These are phyloP conservation scores for Staurois parvus DNA, from an alignment of 2,797 vertebrate species.

Conservation along the genomic window DNA sequence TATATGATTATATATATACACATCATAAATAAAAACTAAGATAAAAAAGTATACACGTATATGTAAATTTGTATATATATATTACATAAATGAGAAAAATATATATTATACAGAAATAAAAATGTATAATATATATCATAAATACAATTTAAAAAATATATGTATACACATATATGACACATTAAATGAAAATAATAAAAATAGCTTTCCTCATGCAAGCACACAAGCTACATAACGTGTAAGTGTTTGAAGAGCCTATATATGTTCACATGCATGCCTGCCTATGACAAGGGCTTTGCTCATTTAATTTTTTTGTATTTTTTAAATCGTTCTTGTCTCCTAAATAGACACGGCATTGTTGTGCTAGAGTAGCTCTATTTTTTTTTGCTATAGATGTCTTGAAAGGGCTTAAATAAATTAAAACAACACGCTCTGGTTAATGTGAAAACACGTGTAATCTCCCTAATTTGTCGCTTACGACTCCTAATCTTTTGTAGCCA, in stretches of 20 bases:
- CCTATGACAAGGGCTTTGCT: background rate
- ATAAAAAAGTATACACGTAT: conserved; percentile 2
- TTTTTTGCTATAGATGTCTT: conserved; percentile 15
- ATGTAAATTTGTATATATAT: too few relatives aligned
- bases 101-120: background rate
- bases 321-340: background rate
- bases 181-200: too few relatives aligned
- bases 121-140: too few relatives aligned
- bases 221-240: too few relatives aligned
- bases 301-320: background rate
- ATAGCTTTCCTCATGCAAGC: too few relatives aligned
- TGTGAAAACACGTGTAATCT: conserved; percentile 57
- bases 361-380: background rate
- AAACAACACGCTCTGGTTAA: conserved; percentile 47
- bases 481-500: conserved; percentile 51
- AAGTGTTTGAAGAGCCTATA: too few relatives aligned
- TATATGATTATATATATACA: background rate
- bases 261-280: too few relatives aligned
- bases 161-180: background rate
- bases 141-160: too few relatives aligned
- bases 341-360: conserved; percentile 18
- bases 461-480: conserved; percentile 51
- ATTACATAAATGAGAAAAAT: too few relatives aligned
- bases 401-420: conserved; percentile 48
- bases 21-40: too few relatives aligned